Conservation (phyloP, 2,113 vertebrate species). For the Podiceps cristatus region DNA sequence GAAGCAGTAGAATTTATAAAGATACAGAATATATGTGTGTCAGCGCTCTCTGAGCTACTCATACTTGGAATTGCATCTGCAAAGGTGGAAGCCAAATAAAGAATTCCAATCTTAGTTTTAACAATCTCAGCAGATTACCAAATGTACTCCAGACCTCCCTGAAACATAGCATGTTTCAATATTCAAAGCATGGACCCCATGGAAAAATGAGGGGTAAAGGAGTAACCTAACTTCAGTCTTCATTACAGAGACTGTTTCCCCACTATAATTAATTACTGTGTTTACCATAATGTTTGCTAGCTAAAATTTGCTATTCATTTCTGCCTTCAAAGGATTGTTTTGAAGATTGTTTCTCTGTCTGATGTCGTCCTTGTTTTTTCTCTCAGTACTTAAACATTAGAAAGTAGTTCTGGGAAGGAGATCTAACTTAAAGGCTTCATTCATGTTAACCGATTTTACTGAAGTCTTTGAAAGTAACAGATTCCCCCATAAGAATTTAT, state of each 20-base stretch:
- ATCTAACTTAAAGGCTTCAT: not conserved
- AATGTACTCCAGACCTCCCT: not conserved
- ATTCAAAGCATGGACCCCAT: not conserved
- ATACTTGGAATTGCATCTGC: not conserved
- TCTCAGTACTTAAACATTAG: not conserved
- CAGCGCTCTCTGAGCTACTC: not conserved
- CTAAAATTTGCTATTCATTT: not conserved
- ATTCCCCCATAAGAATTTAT: not conserved
- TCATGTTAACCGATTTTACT: not conserved
- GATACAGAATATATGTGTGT: not conserved
- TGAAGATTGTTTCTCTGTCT: not conserved
- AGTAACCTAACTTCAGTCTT: not conserved
- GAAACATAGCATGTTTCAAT: not conserved
- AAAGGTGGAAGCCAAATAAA: not conserved
- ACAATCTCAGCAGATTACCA: not conserved
- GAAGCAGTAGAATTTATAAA: not conserved
- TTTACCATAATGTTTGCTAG: not conserved
- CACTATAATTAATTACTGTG: not conserved
- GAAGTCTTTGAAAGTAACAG: not conserved
- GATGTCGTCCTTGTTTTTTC: not conserved
- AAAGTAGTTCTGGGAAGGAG: not conserved
- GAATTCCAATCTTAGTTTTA: not conserved
- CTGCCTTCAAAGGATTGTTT: not conserved
- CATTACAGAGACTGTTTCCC: not conserved
- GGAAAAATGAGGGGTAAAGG: not conserved